Conservation (phyloP, 1,140 invertebrate species). For the Medauroidea extradentata region DNA sequence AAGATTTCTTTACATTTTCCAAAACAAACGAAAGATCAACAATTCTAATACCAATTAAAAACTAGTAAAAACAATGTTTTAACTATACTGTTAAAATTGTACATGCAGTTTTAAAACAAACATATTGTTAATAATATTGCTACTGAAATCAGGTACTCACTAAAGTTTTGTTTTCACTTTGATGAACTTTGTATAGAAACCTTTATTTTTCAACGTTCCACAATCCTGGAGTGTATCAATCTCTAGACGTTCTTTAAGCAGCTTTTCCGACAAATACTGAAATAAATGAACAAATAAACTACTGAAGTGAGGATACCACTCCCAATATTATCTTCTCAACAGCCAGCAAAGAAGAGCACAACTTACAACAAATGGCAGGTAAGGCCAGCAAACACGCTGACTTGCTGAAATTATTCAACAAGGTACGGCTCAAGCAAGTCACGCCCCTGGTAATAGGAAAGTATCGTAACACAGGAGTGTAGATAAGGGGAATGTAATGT, state of each 20-base stretch:
- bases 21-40: no score
- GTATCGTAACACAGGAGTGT: no score
- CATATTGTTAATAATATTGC: no score
- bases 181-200: constrained; percentile 94
- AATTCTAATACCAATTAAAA: not conserved
- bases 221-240: constrained; percentile 89
- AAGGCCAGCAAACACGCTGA: not conserved
- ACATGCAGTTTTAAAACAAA: no score
- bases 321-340: not conserved
- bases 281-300: constrained; percentile 21
- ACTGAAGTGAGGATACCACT: not conserved
- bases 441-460: no score
- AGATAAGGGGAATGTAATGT: no score
- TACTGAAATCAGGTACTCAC: constrained; percentile 65
- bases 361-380: not conserved
- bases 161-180: constrained; percentile 97
- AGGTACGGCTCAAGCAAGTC: no score
- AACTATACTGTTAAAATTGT: constrained; percentile 19
- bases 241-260: constrained; percentile 89
- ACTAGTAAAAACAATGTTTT: constrained; percentile 10
- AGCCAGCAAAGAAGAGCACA: not conserved
- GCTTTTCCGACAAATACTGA: constrained; percentile 72
- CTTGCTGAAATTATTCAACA: not conserved
- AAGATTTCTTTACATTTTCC: no score
- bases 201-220: constrained; percentile 86